These are phyloP conservation scores for Drosophila nebulosa DNA, from an alignment of 1,140 invertebrate genomes.

Conservation along the genomic window DNA sequence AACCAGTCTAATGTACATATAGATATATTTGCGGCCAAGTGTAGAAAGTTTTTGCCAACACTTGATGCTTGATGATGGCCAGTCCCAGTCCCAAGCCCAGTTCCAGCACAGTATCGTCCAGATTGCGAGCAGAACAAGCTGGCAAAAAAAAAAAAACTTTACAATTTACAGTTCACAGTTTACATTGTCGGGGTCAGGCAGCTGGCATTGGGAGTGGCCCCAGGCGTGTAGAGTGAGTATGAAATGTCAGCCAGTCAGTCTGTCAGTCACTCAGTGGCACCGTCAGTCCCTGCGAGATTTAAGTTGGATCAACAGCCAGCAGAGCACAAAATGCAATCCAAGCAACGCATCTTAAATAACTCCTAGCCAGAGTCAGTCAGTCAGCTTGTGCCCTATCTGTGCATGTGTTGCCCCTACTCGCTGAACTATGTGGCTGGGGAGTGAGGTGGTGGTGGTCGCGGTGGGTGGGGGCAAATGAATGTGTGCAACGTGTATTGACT, in stretches of 20 bases:
- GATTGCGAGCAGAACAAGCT: constrained; percentile 4
- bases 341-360: background rate
- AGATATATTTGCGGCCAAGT: background rate
- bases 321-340: background rate
- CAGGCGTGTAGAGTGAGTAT: background rate
- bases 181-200: constrained; percentile 45
- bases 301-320: background rate
- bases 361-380: constrained; percentile 19
- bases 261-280: background rate
- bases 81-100: constrained; percentile 40
- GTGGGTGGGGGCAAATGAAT: constrained; percentile 57
- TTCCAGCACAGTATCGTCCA: constrained; percentile 4
- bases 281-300: background rate
- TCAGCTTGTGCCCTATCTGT: background rate
- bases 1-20: background rate
- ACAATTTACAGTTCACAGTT: constrained; percentile 53
- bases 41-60: constrained; percentile 5
- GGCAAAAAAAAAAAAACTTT: constrained; percentile 63
- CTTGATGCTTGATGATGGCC: constrained; percentile 49
- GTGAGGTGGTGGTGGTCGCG: background rate
- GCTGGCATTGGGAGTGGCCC: constrained; percentile 10
- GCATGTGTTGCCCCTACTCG: background rate
- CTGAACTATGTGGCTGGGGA: background rate
- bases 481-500: constrained; percentile 68
- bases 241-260: constrained; percentile 11